Conservation (phyloP, 2,797 vertebrate species). For the Leptoclinus maculatus region DNA sequence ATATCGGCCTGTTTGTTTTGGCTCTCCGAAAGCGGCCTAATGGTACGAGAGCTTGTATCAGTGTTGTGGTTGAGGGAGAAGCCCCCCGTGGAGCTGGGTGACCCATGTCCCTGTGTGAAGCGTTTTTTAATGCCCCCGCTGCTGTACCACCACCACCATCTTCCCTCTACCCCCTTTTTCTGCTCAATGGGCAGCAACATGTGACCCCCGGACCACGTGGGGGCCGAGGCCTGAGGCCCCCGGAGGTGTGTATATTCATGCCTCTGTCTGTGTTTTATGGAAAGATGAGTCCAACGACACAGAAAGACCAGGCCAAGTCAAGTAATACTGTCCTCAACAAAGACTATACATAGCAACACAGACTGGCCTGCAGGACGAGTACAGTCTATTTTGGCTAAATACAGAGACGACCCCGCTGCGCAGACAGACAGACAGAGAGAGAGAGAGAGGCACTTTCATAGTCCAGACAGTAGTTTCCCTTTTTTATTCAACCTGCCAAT, state of each 20-base stretch:
- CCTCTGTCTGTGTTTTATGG: constrained; percentile 49
- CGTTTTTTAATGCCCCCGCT: constrained; percentile 30
- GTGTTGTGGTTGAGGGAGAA: constrained; percentile 29
- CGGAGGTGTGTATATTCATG: constrained; percentile 21
- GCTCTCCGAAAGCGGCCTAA: constrained; percentile 12
- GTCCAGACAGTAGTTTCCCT: constrained; percentile 34
- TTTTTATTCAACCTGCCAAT: constrained; percentile 30
- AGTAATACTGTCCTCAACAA: constrained; percentile 67
- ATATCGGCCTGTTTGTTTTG: constrained; percentile 31
- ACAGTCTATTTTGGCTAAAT: constrained; percentile 69
- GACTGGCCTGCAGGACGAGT: constrained; percentile 61
- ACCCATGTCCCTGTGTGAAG: constrained; percentile 41
- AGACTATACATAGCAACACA: constrained; percentile 73
- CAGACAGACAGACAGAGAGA: no score
- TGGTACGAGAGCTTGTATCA: constrained; percentile 1
- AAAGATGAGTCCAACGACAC: constrained; percentile 57
- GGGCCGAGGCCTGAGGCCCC: constrained; percentile 36
- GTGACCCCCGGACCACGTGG: constrained; percentile 62
- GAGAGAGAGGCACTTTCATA: constrained; percentile 29
- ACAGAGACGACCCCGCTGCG: constrained; percentile 54
- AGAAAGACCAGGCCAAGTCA: constrained; percentile 61
- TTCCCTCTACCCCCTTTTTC: constrained; percentile 31
- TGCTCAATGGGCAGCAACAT: constrained; percentile 64
- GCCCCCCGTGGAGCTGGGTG: constrained; percentile 36
- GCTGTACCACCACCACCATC: constrained; percentile 15